Evolutionary conservation across 2,113 vertebrate genomes (phyloP).

Genomic region (Potamarius usumacintae): DNA sequence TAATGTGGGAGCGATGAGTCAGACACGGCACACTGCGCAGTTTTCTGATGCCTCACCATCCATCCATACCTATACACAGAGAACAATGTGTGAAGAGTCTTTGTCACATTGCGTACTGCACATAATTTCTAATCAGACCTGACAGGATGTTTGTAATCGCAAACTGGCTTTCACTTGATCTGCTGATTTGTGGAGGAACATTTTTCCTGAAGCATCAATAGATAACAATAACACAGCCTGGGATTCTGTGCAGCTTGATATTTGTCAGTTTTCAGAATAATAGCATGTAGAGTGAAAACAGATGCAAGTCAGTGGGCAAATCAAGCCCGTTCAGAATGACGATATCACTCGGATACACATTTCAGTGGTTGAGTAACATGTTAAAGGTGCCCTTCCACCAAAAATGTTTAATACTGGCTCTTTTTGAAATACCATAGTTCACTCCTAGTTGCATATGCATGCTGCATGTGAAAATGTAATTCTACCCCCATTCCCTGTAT

Average conservation of each 20-base stretch:
- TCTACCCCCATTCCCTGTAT: no score
- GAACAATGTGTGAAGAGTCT: not conserved
- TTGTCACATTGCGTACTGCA: not conserved
- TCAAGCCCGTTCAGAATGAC: not conserved
- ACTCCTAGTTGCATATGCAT: no score
- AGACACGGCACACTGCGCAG: constrained; percentile 44
- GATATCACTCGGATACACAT: no score
- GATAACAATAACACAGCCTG: constrained; percentile 16
- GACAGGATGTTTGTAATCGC: constrained; percentile 14
- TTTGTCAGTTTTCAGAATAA: constrained; percentile 14
- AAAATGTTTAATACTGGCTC: no score
- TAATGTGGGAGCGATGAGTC: constrained; percentile 54
- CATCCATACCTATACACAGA: constrained; percentile 22
- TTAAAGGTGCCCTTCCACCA: no score
- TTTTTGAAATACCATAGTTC: no score
- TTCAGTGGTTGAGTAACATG: not conserved
- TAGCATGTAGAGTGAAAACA: not conserved
- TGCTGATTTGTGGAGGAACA: not conserved
- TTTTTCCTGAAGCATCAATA: no score
- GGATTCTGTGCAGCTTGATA: not conserved
- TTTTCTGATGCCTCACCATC: constrained; percentile 32
- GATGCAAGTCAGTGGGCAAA: not conserved
- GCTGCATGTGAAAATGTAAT: no score
- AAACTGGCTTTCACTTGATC: constrained; percentile 22
- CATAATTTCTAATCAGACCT: constrained; percentile 30